Base-by-base conservation (phyloP, 2,113 vertebrate species). In the Lepus americanus region DNA sequence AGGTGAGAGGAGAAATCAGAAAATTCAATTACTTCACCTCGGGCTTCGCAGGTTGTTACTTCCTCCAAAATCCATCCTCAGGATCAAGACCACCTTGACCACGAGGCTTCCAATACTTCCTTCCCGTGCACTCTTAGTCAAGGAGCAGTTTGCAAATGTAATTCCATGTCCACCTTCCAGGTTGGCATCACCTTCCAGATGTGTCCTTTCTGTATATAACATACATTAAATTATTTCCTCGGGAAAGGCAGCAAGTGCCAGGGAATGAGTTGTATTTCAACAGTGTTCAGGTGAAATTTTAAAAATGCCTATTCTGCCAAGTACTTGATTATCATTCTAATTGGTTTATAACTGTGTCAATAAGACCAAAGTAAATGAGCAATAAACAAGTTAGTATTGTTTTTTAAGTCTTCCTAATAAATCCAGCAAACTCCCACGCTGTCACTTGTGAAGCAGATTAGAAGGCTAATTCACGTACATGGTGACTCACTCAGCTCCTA, bases 21-120 rank as follows among this genome's bases (percentile, higher is more conserved):
- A 94, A 86, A 94, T 44, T 78, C 92, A 94, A 87, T 95, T 79
- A 94, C 88, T 92, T 90, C 81, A 55, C 53, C 76, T 69, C 91
- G 77, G 55, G 86, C 67, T 73, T 29, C 66, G 69, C 74, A 55
- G 77, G n/a, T 39, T 70, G 27, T 82, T 88, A 55, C 19, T 89
- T 85, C 74, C 39, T 76, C 51, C 83, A 63, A 69, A 69, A 78
- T 33, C 82, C 74, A 53, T 74, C 87, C 84, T 33, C 64, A 67
- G 82, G n/a, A 36, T 9, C 20, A 36, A 84, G 73, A 64, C 67
- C 53, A 44, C 78, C 49, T 27, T 36, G 69, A 67, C 49, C 23
- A 6, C 5, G 29, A 1, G 1, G 78, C 44, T n/a, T 33, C 44
- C 23, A 14, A 10, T 27, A 70, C 31, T 13, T 76, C 11, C 2